Evolutionary conservation across 2,888 invertebrate genomes (phyloP).

Genomic region (Priocnemis perturbator): DNA sequence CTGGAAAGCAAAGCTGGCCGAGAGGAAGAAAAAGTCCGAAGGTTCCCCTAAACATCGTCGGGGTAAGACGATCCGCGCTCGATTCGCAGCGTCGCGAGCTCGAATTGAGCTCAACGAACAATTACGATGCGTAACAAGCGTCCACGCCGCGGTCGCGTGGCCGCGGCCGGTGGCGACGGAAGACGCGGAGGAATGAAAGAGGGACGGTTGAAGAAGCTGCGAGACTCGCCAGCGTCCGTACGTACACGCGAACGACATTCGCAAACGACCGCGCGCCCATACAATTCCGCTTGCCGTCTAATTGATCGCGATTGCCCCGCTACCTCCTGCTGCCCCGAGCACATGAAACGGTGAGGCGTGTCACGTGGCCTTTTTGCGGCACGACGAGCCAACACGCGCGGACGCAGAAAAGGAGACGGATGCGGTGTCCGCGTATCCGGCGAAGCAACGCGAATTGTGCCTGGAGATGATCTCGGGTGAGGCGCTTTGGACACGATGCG

Average conservation of each 20-base stretch:
- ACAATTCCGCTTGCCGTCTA: constrained; percentile 42
- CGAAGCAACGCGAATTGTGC: too few species aligned
- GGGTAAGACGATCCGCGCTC: too few species aligned
- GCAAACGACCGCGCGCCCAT: constrained; percentile 48
- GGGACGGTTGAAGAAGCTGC: neutral
- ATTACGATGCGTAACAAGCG: constrained; percentile 48
- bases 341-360: constrained; percentile 19
- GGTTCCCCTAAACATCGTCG: too few species aligned
- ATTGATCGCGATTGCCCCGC: constrained; percentile 48
- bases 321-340: neutral
- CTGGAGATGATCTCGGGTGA: too few species aligned
- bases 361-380: constrained; percentile 11
- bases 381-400: constrained; percentile 10
- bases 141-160: constrained; percentile 47
- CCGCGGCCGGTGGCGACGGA: constrained; percentile 10
- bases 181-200: constrained; percentile 2
- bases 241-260: constrained; percentile 21
- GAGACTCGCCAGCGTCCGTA: too few species aligned
- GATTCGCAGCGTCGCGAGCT: neutral
- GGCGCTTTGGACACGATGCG: too few species aligned
- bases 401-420: neutral
- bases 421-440: too few species aligned
- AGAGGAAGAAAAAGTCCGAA: neutral
- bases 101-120: constrained; percentile 64
- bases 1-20: too few species aligned